Conservation (phyloP, 2,888 invertebrate species). For the Notocelia uddmanniana region DNA sequence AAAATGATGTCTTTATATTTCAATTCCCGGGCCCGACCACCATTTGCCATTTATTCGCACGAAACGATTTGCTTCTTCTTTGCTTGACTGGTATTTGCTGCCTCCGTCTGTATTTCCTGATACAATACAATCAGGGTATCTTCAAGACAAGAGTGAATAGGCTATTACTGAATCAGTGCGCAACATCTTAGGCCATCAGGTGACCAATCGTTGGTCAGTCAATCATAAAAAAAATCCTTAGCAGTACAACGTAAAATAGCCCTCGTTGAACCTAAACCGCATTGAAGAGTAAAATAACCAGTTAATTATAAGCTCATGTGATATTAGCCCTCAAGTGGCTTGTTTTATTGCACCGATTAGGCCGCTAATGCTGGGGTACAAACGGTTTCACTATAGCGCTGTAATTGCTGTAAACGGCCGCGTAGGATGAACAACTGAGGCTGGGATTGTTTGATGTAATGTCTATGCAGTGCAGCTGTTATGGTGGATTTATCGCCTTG, state of each 20-base stretch:
- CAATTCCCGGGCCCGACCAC: too few species aligned
- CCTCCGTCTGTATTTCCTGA: too few species aligned
- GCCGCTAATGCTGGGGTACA: conserved; percentile 59
- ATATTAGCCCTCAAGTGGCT: conserved; percentile 56
- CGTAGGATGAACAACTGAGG: conserved; percentile 21
- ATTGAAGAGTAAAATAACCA: conserved; percentile 5
- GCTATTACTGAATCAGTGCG: too few species aligned
- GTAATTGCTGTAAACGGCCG: conserved; percentile 57
- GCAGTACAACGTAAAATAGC: not conserved
- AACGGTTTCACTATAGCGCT: conserved; percentile 56
- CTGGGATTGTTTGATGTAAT: conserved; percentile 7
- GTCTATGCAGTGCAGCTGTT: conserved; percentile 1
- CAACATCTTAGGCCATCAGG: too few species aligned
- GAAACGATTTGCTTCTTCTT: too few species aligned
- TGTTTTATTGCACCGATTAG: conserved; percentile 68
- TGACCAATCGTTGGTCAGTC: too few species aligned
- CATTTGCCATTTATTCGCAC: too few species aligned
- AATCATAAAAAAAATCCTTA: too few species aligned
- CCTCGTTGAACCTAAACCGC: not conserved
- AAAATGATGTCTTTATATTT: too few species aligned
- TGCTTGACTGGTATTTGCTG: too few species aligned
- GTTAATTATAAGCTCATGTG: conserved; percentile 33
- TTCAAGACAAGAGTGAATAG: too few species aligned
- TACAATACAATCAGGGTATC: too few species aligned
- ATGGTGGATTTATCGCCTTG: not conserved